Conservation (phyloP, 64 coral and sea anemone genomes). For the Dendronephthya gigantea region DNA sequence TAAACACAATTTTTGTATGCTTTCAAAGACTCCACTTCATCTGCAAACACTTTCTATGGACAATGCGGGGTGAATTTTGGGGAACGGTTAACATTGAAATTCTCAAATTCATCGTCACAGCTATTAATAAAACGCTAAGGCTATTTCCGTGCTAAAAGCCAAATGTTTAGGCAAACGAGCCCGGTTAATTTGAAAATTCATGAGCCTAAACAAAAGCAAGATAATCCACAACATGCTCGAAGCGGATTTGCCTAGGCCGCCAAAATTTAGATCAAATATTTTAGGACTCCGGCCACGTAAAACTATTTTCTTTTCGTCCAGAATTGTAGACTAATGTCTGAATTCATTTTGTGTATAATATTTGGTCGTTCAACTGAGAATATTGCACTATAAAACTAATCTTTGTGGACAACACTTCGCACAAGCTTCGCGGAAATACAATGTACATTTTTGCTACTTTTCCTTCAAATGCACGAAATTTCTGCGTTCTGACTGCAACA, state of each 20-base stretch:
- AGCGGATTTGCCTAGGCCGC: not conserved
- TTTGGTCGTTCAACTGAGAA: too few relatives aligned
- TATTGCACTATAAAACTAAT: not conserved
- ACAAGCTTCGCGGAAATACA: not conserved
- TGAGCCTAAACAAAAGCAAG: not conserved
- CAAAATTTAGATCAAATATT: not conserved
- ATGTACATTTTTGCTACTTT: not conserved
- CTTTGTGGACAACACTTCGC: not conserved
- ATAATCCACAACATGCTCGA: not conserved
- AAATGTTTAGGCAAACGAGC: not conserved
- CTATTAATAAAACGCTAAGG: not conserved
- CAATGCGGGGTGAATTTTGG: too few relatives aligned
- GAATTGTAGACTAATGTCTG: not conserved
- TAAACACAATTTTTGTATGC: too few relatives aligned
- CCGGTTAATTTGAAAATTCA: conserved; percentile 18
- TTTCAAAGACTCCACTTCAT: too few relatives aligned
- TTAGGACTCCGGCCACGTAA: not conserved
- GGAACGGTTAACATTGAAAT: not conserved
- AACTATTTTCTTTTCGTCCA: not conserved
- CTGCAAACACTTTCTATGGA: too few relatives aligned
- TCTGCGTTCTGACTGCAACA: not conserved
- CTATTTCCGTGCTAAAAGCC: conserved; percentile 4
- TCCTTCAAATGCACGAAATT: not conserved
- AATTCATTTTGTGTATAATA: not conserved
- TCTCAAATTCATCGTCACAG: too few relatives aligned